Evolutionary conservation across 1,140 invertebrate species (phyloP).

Genomic region (Hylaeus anthracinus): DNA sequence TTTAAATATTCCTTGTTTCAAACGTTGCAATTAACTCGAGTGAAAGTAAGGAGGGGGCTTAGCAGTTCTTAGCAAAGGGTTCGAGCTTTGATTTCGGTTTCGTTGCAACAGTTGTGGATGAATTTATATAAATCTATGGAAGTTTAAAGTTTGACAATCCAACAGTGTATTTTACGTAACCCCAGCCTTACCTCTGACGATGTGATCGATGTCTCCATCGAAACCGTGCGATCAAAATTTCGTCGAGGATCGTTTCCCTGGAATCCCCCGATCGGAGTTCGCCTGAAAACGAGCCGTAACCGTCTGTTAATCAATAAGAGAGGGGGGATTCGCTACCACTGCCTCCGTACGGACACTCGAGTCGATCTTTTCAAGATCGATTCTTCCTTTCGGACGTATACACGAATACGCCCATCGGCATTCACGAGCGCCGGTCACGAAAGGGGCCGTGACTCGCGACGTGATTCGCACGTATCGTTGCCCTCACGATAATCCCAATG

Average conservation of each 20-base stretch:
- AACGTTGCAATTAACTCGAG: too few species aligned
- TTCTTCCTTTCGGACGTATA: slow-evolving; percentile 69
- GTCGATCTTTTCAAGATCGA: slow-evolving; percentile 58
- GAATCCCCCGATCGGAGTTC: slow-evolving; percentile 26
- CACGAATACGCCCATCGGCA: slow-evolving; percentile 77
- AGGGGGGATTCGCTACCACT: slow-evolving; percentile 63
- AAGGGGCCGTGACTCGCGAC: slow-evolving; percentile 72
- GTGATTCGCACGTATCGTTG: slow-evolving; percentile 77
- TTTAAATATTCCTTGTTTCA: not conserved
- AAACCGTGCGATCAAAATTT: not conserved
- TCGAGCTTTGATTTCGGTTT: too few species aligned
- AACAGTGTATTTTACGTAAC: too few species aligned
- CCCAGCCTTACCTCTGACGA: too few species aligned
- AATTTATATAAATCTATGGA: too few species aligned
- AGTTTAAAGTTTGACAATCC: too few species aligned
- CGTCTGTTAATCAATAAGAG: slow-evolving; percentile 57
- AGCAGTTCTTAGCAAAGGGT: too few species aligned
- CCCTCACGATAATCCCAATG: slow-evolving; percentile 73
- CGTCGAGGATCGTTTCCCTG: slow-evolving; percentile 26
- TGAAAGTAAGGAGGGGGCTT: too few species aligned
- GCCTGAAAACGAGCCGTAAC: slow-evolving; percentile 30
- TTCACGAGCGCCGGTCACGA: slow-evolving; percentile 77
- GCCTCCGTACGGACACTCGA: slow-evolving; percentile 57
- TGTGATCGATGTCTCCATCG: too few species aligned
- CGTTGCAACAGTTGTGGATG: too few species aligned